Base-by-base conservation (phyloP, 2,888 invertebrate species). In the Geotrupes spiniger region DNA sequence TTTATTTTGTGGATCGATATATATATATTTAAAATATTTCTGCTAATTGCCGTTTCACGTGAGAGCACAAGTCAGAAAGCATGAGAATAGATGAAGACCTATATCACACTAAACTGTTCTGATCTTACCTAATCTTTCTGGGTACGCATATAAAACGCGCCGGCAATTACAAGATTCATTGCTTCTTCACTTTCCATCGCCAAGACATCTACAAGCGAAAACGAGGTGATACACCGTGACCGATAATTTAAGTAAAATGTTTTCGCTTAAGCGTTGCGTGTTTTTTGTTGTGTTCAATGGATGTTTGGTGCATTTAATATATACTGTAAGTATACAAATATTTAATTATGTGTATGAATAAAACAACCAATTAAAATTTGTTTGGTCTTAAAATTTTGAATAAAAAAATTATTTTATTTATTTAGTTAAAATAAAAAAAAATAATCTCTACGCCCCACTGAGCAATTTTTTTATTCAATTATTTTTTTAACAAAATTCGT, bases 281-380 rank as follows among this genome's bases (percentile, higher is more conserved):
- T 51, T 64, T 42, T 47, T 61, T 29, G 47, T 61, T 5, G 53
- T 64, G 46, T 45, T 66, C 44, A 61, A 58, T 63, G 69, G 69
- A 66, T 66, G 64, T 63, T 48, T 64, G 45, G 53, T 68, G 45
- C 62, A 65, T 49, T 51, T 59, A 36, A 67, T 64, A 45, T 47
- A 63, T 17, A 61, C 65, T 57, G 70, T 70, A 62, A 69, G 70
- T 69, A 54, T 31, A 8, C 11, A 15, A 17, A 21, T 21, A 21
- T 21, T 21, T n/a, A n/a, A n/a, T n/a, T n/a, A n/a, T n/a, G n/a
- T n/a, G n/a, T n/a, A n/a, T n/a, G n/a, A n/a, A n/a, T n/a, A n/a
- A n/a, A n/a, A n/a, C n/a, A n/a, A n/a, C n/a, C n/a, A n/a, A n/a
- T n/a, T n/a, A n/a, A n/a, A n/a, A n/a, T n/a, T n/a, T n/a, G n/a